Percentiles rank a stretch among this genome's conserved stretches.
phyloP scores from a whole-genome alignment of 2,113 vertebrate species.

The Meriones unguiculatus region DNA sequence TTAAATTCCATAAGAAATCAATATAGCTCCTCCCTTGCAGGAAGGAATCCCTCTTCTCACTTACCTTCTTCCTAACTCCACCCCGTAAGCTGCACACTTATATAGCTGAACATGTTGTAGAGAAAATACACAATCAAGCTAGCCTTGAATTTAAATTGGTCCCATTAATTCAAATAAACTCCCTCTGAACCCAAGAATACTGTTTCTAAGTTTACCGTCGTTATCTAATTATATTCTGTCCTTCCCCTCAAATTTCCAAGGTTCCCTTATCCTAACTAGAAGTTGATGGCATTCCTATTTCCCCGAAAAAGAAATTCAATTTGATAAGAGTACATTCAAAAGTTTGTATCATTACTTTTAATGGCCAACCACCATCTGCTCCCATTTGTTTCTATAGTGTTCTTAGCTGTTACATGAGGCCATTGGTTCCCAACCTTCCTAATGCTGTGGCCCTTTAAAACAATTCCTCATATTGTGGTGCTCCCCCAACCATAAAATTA shows the following conservation, averaged over 20 bases:
- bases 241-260: neutral
- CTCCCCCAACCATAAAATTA: neutral
- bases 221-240: neutral
- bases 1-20: neutral
- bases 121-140: neutral
- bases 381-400: neutral
- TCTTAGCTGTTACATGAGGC: neutral
- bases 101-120: neutral
- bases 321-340: neutral
- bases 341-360: neutral
- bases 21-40: too few species aligned
- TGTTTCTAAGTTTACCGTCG: neutral
- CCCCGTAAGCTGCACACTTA: neutral
- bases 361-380: neutral
- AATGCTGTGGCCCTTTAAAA: neutral
- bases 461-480: neutral
- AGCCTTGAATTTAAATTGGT: slow-evolving; percentile 23
- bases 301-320: neutral
- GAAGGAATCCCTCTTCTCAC: neutral
- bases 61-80: neutral
- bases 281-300: neutral
- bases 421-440: neutral
- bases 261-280: neutral
- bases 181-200: neutral
- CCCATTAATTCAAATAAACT: neutral